Percentiles rank a stretch among this genome's conserved stretches.
Conservation (phyloP, 2,113 vertebrate genomes). For the Cephalopholis sonnerati region DNA sequence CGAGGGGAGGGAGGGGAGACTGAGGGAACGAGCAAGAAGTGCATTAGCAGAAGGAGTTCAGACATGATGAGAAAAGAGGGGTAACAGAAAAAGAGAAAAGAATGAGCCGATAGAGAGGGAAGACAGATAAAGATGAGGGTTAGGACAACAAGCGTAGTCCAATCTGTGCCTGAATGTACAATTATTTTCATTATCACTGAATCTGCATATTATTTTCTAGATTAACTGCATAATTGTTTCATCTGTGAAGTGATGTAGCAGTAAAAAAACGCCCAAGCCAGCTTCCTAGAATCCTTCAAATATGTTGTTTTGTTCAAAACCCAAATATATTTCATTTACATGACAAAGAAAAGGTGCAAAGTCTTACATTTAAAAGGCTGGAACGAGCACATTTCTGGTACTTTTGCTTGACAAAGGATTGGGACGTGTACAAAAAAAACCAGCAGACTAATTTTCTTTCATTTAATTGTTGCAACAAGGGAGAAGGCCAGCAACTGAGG, state of each 20-base stretch:
- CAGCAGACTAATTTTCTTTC: not conserved
- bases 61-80: not conserved
- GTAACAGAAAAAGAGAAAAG: not conserved
- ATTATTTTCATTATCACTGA: not conserved
- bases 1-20: slow-evolving; percentile 8
- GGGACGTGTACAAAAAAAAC: not conserved
- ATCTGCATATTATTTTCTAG: not conserved
- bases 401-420: not conserved
- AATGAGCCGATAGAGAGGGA: not conserved
- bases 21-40: not conserved
- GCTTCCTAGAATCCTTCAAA: not conserved
- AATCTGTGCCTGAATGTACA: not conserved
- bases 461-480: not conserved
- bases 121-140: not conserved
- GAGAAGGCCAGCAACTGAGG: not conserved
- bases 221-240: too few relatives aligned
- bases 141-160: not conserved
- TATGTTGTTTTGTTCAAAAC: not conserved
- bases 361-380: not conserved
- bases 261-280: not conserved
- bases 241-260: too few relatives aligned
- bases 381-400: not conserved
- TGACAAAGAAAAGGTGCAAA: not conserved
- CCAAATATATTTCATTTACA: not conserved
- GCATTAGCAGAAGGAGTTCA: not conserved